Conservation (phyloP, 2,113 vertebrate species). For the Tangachromis dhanisi region DNA sequence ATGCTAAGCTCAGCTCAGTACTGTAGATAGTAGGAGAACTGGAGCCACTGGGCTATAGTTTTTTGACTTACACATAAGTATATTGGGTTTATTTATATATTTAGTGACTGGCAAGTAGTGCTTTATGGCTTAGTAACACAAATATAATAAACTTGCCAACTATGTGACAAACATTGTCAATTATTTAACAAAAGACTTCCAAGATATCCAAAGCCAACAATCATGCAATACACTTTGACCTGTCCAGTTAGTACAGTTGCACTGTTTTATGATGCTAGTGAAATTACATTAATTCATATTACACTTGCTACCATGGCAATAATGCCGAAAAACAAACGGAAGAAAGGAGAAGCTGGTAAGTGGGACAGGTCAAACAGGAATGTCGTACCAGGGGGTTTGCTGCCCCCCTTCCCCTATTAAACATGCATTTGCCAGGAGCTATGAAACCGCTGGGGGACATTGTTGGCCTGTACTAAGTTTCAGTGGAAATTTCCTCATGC, state of each 20-base stretch:
- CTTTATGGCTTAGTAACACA: not conserved
- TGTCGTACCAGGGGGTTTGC: not conserved
- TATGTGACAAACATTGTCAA: not conserved
- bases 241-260: not conserved
- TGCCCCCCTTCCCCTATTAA: not conserved
- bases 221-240: not conserved
- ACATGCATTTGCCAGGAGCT: slow-evolving; percentile 3
- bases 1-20: not conserved
- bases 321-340: not conserved
- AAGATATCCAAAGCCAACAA: not conserved
- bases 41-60: not conserved
- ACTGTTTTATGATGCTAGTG: not conserved
- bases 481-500: slow-evolving; percentile 54
- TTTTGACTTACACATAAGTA: not conserved
- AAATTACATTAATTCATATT: not conserved
- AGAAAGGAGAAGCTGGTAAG: not conserved
- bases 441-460: slow-evolving; percentile 11
- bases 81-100: not conserved
- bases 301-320: not conserved
- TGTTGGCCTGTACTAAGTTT: slow-evolving; percentile 42
- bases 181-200: not conserved
- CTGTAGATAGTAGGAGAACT: not conserved
- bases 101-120: not conserved
- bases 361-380: slow-evolving; percentile 8
- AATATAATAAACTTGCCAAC: not conserved